These are phyloP conservation scores for Phainopepla nitens DNA, from an alignment of 2,113 vertebrate species.

Conservation along the genomic window DNA sequence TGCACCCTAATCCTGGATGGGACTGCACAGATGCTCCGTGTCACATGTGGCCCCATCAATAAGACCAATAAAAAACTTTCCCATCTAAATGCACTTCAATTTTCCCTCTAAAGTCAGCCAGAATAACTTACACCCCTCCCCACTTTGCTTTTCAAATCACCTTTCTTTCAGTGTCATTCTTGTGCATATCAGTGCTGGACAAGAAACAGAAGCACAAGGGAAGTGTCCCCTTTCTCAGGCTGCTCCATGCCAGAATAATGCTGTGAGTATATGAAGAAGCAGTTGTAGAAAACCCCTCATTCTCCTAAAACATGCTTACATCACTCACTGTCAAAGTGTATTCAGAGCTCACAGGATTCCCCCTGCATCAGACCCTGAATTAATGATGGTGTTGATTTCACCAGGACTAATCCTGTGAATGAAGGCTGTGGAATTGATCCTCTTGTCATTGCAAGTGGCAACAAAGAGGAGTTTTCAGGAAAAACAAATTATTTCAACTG, in stretches of 20 bases:
- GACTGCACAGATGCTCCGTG: accelerated
- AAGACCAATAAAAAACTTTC: not conserved
- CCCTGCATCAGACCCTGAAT: not conserved
- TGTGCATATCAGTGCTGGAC: accelerated
- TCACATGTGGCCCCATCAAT: accelerated
- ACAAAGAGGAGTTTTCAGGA: not conserved
- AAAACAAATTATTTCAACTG: not conserved
- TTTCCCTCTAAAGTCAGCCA: not conserved
- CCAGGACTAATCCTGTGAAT: not conserved
- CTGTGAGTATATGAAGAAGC: not conserved
- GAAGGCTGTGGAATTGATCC: not conserved
- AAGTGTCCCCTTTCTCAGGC: not conserved
- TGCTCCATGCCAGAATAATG: not conserved
- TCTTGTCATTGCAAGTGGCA: not conserved
- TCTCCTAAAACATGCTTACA: not conserved
- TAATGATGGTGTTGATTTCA: conserved; percentile 22
- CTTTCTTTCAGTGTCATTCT: not conserved
- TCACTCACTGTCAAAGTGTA: not conserved
- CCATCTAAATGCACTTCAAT: not conserved
- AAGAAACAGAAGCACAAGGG: not conserved
- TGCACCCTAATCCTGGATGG: accelerated
- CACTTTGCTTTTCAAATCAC: not conserved
- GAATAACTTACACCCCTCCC: not conserved
- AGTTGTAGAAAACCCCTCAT: not conserved
- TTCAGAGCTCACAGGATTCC: not conserved